Percentiles rank a stretch among this genome's conserved stretches.
Evolutionary conservation across 1,140 invertebrate genomes (phyloP).

Genomic region (Portunus trituberculatus): DNA sequence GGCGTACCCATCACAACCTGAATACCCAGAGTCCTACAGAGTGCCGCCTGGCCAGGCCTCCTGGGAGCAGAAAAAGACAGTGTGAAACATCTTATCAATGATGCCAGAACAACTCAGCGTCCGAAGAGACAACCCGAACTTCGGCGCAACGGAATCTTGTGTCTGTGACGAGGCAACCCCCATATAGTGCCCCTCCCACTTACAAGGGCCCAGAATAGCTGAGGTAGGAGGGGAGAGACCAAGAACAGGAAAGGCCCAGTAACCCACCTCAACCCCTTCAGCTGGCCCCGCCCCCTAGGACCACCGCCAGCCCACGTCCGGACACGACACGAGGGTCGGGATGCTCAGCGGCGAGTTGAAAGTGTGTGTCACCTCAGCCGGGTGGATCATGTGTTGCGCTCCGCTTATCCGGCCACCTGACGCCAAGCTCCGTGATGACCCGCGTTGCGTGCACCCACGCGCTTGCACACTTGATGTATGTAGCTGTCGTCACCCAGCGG

Average conservation of each 20-base stretch:
- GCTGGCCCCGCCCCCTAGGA: neutral
- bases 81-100: neutral
- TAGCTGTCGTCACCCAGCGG: neutral
- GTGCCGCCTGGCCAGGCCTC: too few relatives aligned
- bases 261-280: neutral
- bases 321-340: neutral
- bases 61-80: neutral
- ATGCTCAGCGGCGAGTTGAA: conserved; percentile 50
- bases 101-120: neutral
- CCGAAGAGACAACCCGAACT: neutral
- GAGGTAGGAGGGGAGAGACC: neutral
- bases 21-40: neutral
- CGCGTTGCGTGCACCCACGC: neutral
- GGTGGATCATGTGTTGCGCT: neutral
- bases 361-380: neutral
- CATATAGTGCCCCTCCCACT: neutral
- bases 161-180: neutral
- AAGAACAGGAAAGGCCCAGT: conserved; percentile 17
- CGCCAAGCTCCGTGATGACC: neutral
- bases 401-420: neutral
- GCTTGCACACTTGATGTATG: neutral
- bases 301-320: neutral
- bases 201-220: neutral
- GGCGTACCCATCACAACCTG: neutral
- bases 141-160: conserved; percentile 48